Conservation (phyloP, 2,113 vertebrate species). For the Synodontis membranacea region DNA sequence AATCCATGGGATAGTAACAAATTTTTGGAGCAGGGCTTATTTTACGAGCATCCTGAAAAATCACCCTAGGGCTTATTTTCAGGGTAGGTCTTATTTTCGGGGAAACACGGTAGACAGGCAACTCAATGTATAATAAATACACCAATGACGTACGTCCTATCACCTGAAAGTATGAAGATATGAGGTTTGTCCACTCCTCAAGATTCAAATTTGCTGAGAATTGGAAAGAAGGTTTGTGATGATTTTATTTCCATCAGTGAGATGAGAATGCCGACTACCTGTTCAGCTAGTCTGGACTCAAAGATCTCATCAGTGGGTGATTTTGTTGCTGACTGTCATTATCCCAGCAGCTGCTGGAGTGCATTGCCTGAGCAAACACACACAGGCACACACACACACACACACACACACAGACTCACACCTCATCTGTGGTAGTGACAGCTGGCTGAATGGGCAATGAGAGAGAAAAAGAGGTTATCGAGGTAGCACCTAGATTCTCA, state of each 20-base stretch:
- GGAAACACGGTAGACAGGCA: no score
- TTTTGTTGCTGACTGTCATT: conserved; percentile 35
- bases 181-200: not conserved
- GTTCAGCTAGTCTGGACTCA: conserved; percentile 14
- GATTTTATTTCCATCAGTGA: not conserved
- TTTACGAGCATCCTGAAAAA: no score
- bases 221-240: not conserved
- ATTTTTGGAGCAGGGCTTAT: no score
- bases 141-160: not conserved
- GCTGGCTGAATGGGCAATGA: conserved; percentile 18
- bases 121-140: not conserved
- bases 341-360: conserved; percentile 25
- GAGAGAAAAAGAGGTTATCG: conserved; percentile 18
- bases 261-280: conserved; percentile 1
- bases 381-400: conserved; percentile 18
- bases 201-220: not conserved
- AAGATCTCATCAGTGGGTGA: conserved; percentile 27
- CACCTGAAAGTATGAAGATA: not conserved
- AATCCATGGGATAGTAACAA: no score
- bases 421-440: not conserved
- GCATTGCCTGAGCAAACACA: conserved; percentile 20
- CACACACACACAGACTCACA: conserved; percentile 22
- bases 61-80: no score
- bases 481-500: not conserved
- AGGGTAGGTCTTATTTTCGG: no score